Percentiles rank a stretch among this genome's conserved stretches.
Conservation (phyloP, 1,140 invertebrate species). For the Leptoteleia sp. region DNA sequence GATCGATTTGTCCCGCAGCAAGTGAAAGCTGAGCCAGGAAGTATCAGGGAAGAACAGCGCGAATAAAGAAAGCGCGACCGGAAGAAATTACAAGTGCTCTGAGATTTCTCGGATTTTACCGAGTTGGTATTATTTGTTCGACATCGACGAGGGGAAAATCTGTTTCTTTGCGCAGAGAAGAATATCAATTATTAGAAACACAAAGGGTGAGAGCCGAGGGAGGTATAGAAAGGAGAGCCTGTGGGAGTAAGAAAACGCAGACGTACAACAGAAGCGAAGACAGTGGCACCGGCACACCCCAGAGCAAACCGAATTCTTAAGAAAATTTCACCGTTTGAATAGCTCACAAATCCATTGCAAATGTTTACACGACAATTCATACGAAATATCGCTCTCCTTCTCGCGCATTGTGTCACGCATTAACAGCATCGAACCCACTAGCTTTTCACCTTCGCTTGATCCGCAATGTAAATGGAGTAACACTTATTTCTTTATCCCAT, state of each 20-base stretch:
- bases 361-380: slow-evolving; percentile 81
- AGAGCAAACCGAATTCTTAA: slow-evolving; percentile 82
- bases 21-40: slow-evolving; percentile 52
- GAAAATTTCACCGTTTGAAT: slow-evolving; percentile 82
- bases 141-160: slow-evolving; percentile 78
- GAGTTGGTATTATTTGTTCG: slow-evolving; percentile 79
- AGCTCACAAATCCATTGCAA: slow-evolving; percentile 82
- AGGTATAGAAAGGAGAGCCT: slow-evolving; percentile 63
- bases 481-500: slow-evolving; percentile 44
- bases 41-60: slow-evolving; percentile 52
- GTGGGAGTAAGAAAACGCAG: slow-evolving; percentile 67
- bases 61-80: slow-evolving; percentile 58
- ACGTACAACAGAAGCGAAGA: slow-evolving; percentile 62
- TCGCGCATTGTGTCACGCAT: slow-evolving; percentile 20
- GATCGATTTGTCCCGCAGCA: slow-evolving; percentile 56
- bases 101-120: slow-evolving; percentile 77
- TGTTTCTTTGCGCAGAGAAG: slow-evolving; percentile 81
- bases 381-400: slow-evolving; percentile 70
- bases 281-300: slow-evolving; percentile 70
- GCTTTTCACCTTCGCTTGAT: slow-evolving; percentile 54
- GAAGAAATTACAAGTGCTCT: slow-evolving; percentile 59
- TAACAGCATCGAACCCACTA: slow-evolving; percentile 38
- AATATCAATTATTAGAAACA: slow-evolving; percentile 82
- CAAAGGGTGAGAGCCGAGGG: slow-evolving; percentile 78
- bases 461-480: slow-evolving; percentile 43